phyloP scores from a whole-genome alignment of 2,113 vertebrate species.

The Notiomystis cincta region DNA sequence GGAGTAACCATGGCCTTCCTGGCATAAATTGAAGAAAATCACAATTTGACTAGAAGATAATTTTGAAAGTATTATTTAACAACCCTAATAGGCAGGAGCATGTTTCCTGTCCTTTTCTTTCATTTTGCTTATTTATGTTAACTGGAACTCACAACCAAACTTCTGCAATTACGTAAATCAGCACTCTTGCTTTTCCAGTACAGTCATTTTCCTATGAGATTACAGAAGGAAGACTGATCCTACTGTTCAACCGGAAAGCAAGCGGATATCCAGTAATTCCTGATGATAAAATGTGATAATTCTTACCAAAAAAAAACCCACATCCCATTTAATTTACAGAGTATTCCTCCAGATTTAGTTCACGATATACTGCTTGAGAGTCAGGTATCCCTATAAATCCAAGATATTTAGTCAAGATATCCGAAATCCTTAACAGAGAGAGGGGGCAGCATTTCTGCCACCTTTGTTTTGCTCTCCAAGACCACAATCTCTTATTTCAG shows the following conservation, averaged over 20 bases:
- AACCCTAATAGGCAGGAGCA: neutral
- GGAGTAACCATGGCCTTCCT: neutral
- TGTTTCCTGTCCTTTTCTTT: neutral
- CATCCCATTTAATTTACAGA: neutral
- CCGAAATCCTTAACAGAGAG: neutral
- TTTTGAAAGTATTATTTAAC: neutral
- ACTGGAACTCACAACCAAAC: conserved; percentile 23
- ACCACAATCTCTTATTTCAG: neutral
- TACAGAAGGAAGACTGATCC: neutral
- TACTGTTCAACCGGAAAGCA: neutral
- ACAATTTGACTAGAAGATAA: neutral
- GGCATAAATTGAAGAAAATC: neutral
- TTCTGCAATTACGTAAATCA: conserved; percentile 11
- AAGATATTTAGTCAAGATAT: neutral
- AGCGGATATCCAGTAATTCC: neutral
- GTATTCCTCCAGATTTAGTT: neutral
- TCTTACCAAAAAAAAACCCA: neutral
- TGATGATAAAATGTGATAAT: neutral
- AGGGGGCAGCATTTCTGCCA: neutral
- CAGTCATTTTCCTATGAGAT: neutral
- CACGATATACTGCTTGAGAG: neutral
- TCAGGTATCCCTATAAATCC: neutral
- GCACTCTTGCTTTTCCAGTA: neutral
- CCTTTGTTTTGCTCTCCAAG: neutral
- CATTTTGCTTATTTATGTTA: neutral